Percentiles rank a stretch among this genome's conserved stretches.
Evolutionary conservation across 2,888 invertebrate species (phyloP).

Genomic region (Ochropleura plecta): DNA sequence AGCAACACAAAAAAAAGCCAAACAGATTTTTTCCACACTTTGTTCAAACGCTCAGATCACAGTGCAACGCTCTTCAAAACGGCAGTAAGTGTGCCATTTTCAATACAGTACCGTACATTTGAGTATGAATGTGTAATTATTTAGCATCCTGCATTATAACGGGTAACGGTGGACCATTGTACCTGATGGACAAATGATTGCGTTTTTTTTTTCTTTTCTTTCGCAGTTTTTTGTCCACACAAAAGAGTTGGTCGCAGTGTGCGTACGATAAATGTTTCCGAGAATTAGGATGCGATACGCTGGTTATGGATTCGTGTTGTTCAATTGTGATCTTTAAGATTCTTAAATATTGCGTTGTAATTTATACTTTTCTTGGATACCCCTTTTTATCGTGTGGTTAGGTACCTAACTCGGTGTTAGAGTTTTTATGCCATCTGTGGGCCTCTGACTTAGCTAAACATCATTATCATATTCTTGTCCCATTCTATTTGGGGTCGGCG

Average conservation of each 20-base stretch:
- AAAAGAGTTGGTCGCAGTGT: constrained; percentile 62
- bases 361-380: neutral
- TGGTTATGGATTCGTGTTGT: constrained; percentile 51
- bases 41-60: constrained; percentile 46
- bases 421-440: too few relatives aligned
- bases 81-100: constrained; percentile 65
- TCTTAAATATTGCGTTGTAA: neutral
- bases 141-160: constrained; percentile 83
- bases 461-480: too few relatives aligned
- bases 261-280: constrained; percentile 67
- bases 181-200: constrained; percentile 87
- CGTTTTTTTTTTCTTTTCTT: constrained; percentile 72
- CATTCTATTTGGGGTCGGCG: too few relatives aligned
- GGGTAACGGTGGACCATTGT: constrained; percentile 85
- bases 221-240: constrained; percentile 62
- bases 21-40: constrained; percentile 53
- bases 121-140: constrained; percentile 86
- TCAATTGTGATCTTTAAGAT: constrained; percentile 21
- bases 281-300: constrained; percentile 62
- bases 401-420: too few relatives aligned
- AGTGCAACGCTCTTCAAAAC: constrained; percentile 66
- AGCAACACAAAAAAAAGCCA: constrained; percentile 26
- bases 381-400: too few relatives aligned
- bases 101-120: constrained; percentile 72
- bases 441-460: too few relatives aligned